phyloP scores from a whole-genome alignment of 2,113 vertebrate species.

The Mastomys natalensis region DNA sequence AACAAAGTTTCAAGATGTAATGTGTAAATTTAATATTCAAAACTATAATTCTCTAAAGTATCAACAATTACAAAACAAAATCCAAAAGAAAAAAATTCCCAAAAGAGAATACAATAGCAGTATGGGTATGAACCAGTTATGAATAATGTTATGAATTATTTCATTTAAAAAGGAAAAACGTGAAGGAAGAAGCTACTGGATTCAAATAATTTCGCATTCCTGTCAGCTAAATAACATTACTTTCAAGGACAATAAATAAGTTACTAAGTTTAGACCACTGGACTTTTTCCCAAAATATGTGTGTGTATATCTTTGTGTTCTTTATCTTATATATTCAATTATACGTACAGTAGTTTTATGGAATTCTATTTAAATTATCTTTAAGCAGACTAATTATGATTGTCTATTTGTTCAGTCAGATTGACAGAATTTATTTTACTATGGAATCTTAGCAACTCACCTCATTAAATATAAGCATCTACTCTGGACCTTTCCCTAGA shows the following conservation, averaged over 20 bases:
- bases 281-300: neutral
- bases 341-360: neutral
- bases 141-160: too few species aligned
- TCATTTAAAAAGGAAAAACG: neutral
- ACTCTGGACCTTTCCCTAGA: neutral
- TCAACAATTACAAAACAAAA: neutral
- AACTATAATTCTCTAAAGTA: neutral
- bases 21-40: neutral
- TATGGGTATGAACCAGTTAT: too few species aligned
- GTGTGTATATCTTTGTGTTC: neutral
- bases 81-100: neutral
- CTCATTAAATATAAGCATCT: neutral
- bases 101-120: neutral
- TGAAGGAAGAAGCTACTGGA: rapidly evolving
- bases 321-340: neutral
- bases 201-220: neutral
- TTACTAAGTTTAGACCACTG: neutral
- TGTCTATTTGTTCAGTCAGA: neutral
- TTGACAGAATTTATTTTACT: too few species aligned
- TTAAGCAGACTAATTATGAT: neutral
- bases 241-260: neutral
- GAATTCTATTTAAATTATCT: neutral
- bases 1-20: neutral
- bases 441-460: neutral
- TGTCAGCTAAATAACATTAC: neutral